Base-by-base conservation (phyloP, 2,797 vertebrate species). In the Poliocrania exsul region DNA sequence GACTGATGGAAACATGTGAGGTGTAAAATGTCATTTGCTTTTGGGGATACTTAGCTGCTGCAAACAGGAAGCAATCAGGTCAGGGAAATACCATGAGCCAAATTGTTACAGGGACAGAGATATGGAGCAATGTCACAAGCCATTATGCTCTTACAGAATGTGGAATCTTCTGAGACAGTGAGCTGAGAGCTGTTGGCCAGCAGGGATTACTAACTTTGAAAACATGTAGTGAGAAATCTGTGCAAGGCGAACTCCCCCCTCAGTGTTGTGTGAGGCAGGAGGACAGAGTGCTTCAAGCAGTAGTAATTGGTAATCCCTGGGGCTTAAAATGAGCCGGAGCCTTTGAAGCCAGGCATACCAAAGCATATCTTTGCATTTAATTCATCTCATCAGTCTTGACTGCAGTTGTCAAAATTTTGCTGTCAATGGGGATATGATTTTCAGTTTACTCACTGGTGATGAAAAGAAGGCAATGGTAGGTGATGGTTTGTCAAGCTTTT, bases 1-100 rank as follows among this genome's bases (percentile, higher is more conserved):
- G 61, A 51, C 62, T 60, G n/a, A 20, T 86, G 75, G 69, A 81
- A 91, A 58, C 8, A 31, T 18, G 33, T 11, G 51, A 72, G 53
- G 38, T 81, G 10, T 73, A 78, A 94, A 93, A 89, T 92, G 72
- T 23, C 19, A 33, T 86, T 82, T 85, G 60, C 78, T 85, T 92
- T 65, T 56, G 77, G 80, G 86, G 38, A 58, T 37, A 21, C 49
- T 35, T 29, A 37, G 10, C 67, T 2, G 9, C 60, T 75, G 49
- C 35, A 75, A 84, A 79, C 54, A 66, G 15, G 47, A 90, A 89
- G n/a, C 0, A 4, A 25, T 57, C 49, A n/a, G 54, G 15, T 67
- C 51, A 85, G 78, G 66, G 60, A 91, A 95, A 83, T 13, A 17
- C 46, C 44, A 8, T 23, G 35, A 90, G 47, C 31, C 51, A 53